Percentiles rank a stretch among this genome's conserved stretches.
These are phyloP conservation scores for Patella depressa DNA, from an alignment of 2,888 invertebrate species.

Conservation along the genomic window DNA sequence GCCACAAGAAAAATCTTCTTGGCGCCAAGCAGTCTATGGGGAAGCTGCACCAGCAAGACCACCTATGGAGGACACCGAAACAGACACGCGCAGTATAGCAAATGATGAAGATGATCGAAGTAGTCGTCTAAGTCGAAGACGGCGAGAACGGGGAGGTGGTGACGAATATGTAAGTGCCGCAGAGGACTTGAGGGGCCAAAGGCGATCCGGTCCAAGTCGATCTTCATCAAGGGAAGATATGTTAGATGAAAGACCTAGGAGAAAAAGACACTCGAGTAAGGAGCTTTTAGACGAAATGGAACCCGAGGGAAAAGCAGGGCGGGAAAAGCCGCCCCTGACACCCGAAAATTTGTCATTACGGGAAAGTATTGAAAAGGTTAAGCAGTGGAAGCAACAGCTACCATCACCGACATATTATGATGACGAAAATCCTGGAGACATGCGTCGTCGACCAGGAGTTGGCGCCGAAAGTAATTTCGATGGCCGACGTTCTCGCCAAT, in stretches of 20 bases:
- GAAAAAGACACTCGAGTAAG: constrained; percentile 56
- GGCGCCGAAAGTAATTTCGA: constrained; percentile 31
- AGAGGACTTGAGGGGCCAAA: constrained; percentile 36
- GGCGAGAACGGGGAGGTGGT: constrained; percentile 29
- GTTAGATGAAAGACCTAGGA: constrained; percentile 53
- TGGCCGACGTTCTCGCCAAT: constrained; percentile 38
- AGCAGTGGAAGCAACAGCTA: constrained; percentile 66
- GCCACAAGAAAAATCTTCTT: constrained; percentile 52
- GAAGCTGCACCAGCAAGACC: constrained; percentile 41
- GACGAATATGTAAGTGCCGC: constrained; percentile 36
- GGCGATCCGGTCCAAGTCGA: constrained; percentile 41
- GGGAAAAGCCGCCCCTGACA: constrained; percentile 51
- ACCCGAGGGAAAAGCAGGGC: neutral
- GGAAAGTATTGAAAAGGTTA: constrained; percentile 70
- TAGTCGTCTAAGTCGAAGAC: constrained; percentile 41
- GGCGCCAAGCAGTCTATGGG: constrained; percentile 62
- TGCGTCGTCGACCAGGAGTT: constrained; percentile 28
- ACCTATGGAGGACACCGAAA: constrained; percentile 23
- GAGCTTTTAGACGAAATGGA: constrained; percentile 51
- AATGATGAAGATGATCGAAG: constrained; percentile 42
- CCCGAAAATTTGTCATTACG: constrained; percentile 63
- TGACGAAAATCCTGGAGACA: constrained; percentile 25
- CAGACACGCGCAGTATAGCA: constrained; percentile 34
- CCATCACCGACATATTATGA: constrained; percentile 44
- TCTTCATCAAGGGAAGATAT: constrained; percentile 61